Conservation (phyloP, 2,113 vertebrate species). For the Sander vitreus region DNA sequence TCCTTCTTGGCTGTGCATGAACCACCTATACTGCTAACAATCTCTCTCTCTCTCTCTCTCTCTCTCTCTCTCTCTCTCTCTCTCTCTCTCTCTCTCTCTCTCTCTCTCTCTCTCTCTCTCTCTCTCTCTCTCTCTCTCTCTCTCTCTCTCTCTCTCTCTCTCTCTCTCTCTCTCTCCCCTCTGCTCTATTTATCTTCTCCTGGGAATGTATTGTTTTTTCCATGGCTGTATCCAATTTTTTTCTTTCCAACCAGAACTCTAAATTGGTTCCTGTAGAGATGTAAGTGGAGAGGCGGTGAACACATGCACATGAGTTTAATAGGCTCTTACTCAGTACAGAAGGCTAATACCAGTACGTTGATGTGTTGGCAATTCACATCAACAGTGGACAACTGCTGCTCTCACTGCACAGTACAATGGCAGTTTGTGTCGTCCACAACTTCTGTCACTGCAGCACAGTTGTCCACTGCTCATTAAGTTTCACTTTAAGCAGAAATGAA, state of each 20-base stretch:
- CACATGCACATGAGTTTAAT: conserved; percentile 40
- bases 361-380: conserved; percentile 40
- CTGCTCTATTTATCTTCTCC: conserved; percentile 32
- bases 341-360: conserved; percentile 2
- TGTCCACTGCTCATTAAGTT: background rate
- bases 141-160: no score
- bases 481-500: conserved; percentile 5
- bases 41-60: background rate
- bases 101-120: no score
- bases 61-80: conserved; percentile 6
- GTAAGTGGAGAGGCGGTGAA: conserved; percentile 14
- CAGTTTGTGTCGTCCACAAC: conserved; percentile 22
- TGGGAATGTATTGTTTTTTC: conserved; percentile 61
- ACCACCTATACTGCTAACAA: conserved; percentile 39
- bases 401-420: conserved; percentile 8
- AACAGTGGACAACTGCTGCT: conserved; percentile 40
- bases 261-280: conserved; percentile 47
- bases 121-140: background rate
- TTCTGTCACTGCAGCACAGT: conserved; percentile 11
- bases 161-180: no score
- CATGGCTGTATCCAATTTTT: conserved; percentile 35
- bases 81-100: no score
- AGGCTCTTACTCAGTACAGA: conserved; percentile 20
- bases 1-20: conserved; percentile 56
- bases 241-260: background rate